Evolutionary conservation across 2,888 invertebrate genomes (phyloP).

Genomic region (Cosmia trapezina): DNA sequence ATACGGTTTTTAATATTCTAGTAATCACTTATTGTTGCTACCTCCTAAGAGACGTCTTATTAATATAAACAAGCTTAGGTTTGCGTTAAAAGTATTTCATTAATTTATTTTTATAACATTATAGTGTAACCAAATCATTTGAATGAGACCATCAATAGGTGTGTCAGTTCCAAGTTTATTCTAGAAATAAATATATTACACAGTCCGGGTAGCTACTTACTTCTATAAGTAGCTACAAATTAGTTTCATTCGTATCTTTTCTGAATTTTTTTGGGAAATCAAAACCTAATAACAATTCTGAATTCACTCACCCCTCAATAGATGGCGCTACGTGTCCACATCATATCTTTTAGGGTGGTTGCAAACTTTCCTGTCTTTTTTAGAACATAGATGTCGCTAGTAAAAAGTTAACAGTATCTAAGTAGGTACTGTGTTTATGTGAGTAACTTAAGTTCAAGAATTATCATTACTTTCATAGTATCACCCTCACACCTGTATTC

Average conservation of each 20-base stretch:
- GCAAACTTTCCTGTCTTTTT: slow-evolving; percentile 1
- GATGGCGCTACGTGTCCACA: slow-evolving; percentile 72
- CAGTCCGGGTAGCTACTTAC: too few relatives aligned
- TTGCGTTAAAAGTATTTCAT: background rate
- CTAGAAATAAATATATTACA: background rate
- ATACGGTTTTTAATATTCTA: background rate
- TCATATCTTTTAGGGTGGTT: background rate
- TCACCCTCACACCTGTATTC: background rate
- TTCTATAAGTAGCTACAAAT: too few relatives aligned
- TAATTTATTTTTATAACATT: too few relatives aligned
- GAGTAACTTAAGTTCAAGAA: background rate
- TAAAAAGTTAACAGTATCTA: background rate
- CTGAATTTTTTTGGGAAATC: background rate
- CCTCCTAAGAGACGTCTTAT: rapidly evolving
- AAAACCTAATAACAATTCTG: background rate
- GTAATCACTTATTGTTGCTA: background rate
- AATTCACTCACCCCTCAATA: slow-evolving; percentile 62
- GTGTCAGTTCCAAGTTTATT: background rate
- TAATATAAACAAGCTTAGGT: background rate
- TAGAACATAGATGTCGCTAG: slow-evolving; percentile 69
- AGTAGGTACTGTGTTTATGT: too few relatives aligned
- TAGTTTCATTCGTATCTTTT: background rate
- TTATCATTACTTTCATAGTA: background rate
- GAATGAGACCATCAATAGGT: background rate
- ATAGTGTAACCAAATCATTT: background rate